Percentiles rank a stretch among this genome's conserved stretches.
phyloP scores from a whole-genome alignment of 1,140 invertebrate species.

The Drosophila obscura region DNA sequence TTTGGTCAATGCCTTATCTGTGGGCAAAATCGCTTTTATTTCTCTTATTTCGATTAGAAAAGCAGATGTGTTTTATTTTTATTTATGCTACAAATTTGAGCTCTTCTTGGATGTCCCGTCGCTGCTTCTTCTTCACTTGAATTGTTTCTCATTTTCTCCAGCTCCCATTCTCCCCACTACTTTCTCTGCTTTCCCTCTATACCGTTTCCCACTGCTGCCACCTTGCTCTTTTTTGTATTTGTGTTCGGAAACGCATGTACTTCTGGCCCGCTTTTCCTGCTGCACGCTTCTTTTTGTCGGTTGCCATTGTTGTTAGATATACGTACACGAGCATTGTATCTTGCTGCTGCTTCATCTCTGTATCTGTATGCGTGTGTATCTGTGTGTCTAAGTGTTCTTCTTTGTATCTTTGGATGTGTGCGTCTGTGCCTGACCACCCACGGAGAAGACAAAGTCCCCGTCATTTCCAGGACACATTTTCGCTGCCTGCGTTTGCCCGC shows the following conservation, averaged over 20 bases:
- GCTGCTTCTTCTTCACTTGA: no score
- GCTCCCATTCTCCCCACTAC: no score
- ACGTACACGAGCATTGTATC: conserved; percentile 35
- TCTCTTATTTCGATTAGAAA: conserved; percentile 38
- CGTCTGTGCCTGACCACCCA: conserved; percentile 40
- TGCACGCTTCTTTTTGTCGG: conserved; percentile 51
- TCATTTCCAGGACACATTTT: conserved; percentile 74
- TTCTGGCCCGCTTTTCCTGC: conserved; percentile 54
- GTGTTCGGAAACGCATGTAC: conserved; percentile 47
- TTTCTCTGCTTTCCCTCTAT: background rate
- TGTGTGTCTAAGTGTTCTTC: conserved; percentile 22
- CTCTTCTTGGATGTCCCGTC: no score
- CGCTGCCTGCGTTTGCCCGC: conserved; percentile 42
- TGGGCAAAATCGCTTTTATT: background rate
- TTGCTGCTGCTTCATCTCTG: conserved; percentile 6
- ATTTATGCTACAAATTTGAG: conserved; percentile 19
- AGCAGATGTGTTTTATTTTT: conserved; percentile 58
- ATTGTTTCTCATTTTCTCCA: no score
- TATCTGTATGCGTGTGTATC: conserved; percentile 20
- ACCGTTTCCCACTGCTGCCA: conserved; percentile 6
- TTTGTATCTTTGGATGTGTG: conserved; percentile 14
- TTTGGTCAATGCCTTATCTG: no score
- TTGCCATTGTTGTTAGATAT: conserved; percentile 60
- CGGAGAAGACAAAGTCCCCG: conserved; percentile 63
- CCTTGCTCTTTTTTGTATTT: conserved; percentile 11